Conservation (phyloP, 2,797 vertebrate species). For the Eulemur coronatus region DNA sequence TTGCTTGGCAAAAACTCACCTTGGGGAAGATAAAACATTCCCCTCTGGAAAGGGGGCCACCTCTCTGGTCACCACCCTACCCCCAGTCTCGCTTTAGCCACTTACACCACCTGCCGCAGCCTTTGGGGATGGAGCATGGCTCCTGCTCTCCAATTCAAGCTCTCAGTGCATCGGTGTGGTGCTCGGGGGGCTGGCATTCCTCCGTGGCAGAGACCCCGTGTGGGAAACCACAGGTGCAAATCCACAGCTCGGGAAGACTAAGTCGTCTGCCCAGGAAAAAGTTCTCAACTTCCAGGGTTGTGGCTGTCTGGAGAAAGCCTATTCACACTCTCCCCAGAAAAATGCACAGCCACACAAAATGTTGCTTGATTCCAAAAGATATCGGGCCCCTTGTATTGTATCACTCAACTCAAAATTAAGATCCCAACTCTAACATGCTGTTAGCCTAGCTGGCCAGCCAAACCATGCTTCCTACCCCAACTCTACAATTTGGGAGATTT, state of each 20-base stretch:
- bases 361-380: neutral
- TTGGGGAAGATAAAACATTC: neutral
- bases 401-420: slow-evolving; percentile 40
- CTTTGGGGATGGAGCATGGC: neutral
- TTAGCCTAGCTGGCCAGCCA: neutral
- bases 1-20: neutral
- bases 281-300: neutral
- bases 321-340: neutral
- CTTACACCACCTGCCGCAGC: accelerated
- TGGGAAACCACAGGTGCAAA: neutral
- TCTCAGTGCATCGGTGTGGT: neutral
- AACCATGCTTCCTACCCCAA: neutral
- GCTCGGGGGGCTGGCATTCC: neutral
- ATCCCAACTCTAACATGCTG: neutral
- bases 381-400: neutral
- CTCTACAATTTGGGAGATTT: neutral
- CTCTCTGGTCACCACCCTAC: neutral
- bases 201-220: neutral
- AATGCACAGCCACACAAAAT: neutral
- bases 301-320: neutral
- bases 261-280: neutral
- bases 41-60: neutral
- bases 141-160: neutral
- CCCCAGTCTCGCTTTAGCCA: neutral
- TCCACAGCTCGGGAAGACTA: neutral